A percentile compares a stretch with the other conserved stretches of the same genome.
These are phyloP conservation scores for Drosophila busckii DNA, from an alignment of 1,140 invertebrate genomes.

Conservation along the genomic window DNA sequence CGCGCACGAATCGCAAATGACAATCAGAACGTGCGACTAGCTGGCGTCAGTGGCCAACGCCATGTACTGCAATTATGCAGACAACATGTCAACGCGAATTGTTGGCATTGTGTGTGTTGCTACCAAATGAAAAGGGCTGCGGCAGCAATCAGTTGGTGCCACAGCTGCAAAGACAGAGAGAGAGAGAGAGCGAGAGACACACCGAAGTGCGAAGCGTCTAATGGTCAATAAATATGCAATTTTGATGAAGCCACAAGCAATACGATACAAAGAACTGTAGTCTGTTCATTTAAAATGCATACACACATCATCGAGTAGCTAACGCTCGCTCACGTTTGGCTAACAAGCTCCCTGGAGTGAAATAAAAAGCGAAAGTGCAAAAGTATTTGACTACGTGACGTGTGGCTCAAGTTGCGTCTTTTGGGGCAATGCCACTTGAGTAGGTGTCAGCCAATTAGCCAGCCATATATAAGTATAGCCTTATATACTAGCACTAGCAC, in stretches of 20 bases:
- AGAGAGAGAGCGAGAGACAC: slow-evolving; percentile 18
- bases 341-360: slow-evolving; percentile 74
- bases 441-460: slow-evolving; percentile 52
- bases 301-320: slow-evolving; percentile 42
- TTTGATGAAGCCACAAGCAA: slow-evolving; percentile 72
- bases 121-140: slow-evolving; percentile 6
- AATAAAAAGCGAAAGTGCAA: slow-evolving; percentile 68
- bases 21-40: slow-evolving; percentile 46
- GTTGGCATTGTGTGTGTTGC: slow-evolving; percentile 71
- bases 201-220: slow-evolving; percentile 52
- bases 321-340: slow-evolving; percentile 51
- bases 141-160: not conserved
- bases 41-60: slow-evolving; percentile 74
- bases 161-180: not conserved
- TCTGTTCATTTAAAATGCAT: slow-evolving; percentile 61
- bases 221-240: slow-evolving; percentile 77
- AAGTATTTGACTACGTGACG: slow-evolving; percentile 64
- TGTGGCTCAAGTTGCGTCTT: slow-evolving; percentile 27
- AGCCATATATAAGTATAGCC: slow-evolving; percentile 1
- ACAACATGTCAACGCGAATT: slow-evolving; percentile 77
- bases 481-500: not conserved
- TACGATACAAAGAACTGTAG: slow-evolving; percentile 24
- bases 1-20: slow-evolving; percentile 14
- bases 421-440: slow-evolving; percentile 8
- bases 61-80: slow-evolving; percentile 77